phyloP scores from a whole-genome alignment of 2,797 vertebrate genomes.

The Mionectes olivaceus region DNA sequence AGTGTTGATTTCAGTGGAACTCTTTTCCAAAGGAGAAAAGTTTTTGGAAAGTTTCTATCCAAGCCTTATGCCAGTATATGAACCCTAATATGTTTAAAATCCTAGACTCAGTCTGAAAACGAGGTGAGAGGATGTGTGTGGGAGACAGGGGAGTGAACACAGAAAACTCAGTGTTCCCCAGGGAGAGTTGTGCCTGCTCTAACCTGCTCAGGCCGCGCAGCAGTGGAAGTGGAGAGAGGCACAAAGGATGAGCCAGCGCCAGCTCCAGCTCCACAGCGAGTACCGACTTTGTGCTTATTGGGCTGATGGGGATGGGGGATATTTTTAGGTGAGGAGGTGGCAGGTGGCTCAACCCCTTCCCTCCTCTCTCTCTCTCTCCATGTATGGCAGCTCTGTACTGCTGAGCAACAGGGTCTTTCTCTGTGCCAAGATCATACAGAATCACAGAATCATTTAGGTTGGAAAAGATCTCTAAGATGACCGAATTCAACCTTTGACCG shows the following conservation, averaged over 20 bases:
- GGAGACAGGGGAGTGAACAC: constrained; percentile 8
- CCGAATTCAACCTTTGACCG: not conserved
- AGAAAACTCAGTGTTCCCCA: constrained; percentile 25
- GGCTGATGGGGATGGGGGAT: not conserved
- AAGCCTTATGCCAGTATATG: constrained; percentile 10
- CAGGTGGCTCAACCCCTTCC: not conserved
- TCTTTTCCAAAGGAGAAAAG: constrained; percentile 53
- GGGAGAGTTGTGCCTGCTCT: not conserved
- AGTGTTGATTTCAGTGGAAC: constrained; percentile 67
- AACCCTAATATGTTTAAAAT: constrained; percentile 62
- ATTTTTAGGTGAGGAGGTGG: not conserved
- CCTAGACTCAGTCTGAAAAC: constrained; percentile 9
- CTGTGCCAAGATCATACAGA: not conserved
- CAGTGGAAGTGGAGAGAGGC: not conserved
- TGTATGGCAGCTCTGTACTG: not conserved
- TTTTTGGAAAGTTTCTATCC: constrained; percentile 63
- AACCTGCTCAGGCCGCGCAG: not conserved
- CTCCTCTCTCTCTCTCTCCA: not conserved
- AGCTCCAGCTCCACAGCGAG: not conserved
- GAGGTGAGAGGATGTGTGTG: constrained; percentile 58
- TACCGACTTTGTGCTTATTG: not conserved
- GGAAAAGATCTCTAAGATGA: not conserved
- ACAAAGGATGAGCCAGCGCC: not conserved
- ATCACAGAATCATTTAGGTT: not conserved
- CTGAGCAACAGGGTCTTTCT: not conserved